phyloP scores from a whole-genome alignment of 2,797 vertebrate genomes.

The Aplochiton taeniatus region DNA sequence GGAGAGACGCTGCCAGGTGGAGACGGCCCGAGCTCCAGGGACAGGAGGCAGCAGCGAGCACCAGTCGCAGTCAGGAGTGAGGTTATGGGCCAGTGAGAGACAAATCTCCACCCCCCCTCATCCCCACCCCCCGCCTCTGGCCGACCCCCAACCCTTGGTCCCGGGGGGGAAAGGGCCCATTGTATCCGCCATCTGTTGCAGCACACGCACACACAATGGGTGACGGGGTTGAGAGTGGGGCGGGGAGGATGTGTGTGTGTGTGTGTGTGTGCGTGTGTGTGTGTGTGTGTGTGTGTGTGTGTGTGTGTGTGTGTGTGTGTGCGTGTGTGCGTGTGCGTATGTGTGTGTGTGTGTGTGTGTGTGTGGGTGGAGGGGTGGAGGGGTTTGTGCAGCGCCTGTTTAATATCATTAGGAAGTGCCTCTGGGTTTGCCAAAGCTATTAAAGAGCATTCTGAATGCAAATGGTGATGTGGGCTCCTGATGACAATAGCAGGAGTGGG shows the following conservation, averaged over 20 bases:
- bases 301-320: too few species aligned
- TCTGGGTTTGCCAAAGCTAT: constrained; percentile 64
- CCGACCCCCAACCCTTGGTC: constrained; percentile 27
- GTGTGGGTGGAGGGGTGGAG: constrained; percentile 20
- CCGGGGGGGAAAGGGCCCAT: constrained; percentile 48
- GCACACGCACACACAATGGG: constrained; percentile 45
- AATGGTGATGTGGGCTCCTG: constrained; percentile 49
- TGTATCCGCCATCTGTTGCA: constrained; percentile 72
- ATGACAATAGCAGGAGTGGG: constrained; percentile 36
- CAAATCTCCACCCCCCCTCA: constrained; percentile 37
- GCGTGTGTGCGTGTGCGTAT: too few species aligned
- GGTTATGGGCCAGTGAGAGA: constrained; percentile 50
- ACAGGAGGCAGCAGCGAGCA: constrained; percentile 29
- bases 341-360: too few species aligned
- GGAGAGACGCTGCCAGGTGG: too few species aligned
- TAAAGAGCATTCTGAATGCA: constrained; percentile 58
- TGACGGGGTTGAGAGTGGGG: background rate
- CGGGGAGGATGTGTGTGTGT: background rate
- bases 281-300: too few species aligned
- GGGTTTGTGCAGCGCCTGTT: constrained; percentile 54
- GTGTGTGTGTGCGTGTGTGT: too few species aligned
- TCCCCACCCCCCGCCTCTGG: constrained; percentile 12
- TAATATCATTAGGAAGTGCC: constrained; percentile 65
- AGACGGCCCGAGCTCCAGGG: constrained; percentile 41
- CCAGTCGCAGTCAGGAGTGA: constrained; percentile 56